Evolutionary conservation across 1,140 invertebrate genomes (phyloP), one percentile per base, ranked within the genome.

Genomic region (Campodea augens): DNA sequence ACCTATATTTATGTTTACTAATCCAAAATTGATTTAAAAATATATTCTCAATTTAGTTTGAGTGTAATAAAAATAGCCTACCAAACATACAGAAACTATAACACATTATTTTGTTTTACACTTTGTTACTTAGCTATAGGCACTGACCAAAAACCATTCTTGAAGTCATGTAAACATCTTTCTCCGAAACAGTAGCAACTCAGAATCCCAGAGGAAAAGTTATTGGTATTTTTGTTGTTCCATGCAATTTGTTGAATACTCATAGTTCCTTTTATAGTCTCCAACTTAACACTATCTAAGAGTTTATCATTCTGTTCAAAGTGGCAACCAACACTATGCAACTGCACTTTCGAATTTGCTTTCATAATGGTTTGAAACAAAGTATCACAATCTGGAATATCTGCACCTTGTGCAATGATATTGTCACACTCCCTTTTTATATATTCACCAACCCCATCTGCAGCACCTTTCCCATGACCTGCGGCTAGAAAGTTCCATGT

Each of bases 391-490:
- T 51, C 25, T 18, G 44, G 18, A 24, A 61, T 44, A 49, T 62
- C 60, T 24, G 53, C 49, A 24, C 59, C 58, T 42, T 46, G 38
- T 29, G 54, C 54, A 4, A 63, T 57, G 38, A 55, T 48, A 41
- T 46, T 51, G 48, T 63, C 57, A 18, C 54, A 57, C 22, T 52
- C 57, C 57, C 57, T 53, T 51, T 68, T 67, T 25, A 64, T 51
- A 25, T 51, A 48, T 5, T 56, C 63, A 24, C 64, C 64, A 38
- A 66, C 53, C 25, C 62, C 63, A 59, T 66, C 60, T 32, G 61
- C 57, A 13, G 55, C 54, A 3, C 63, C 63, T 52, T 66, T 68
- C 10, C 63, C 64, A 56, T 67, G 62, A 4, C 60, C 60, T 27
- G 60, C 52, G 54, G 63, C 60, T 25, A 49, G 54, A 51, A 57